Evolutionary conservation across 2,113 vertebrate species (phyloP).

Genomic region (Junco hyemalis): DNA sequence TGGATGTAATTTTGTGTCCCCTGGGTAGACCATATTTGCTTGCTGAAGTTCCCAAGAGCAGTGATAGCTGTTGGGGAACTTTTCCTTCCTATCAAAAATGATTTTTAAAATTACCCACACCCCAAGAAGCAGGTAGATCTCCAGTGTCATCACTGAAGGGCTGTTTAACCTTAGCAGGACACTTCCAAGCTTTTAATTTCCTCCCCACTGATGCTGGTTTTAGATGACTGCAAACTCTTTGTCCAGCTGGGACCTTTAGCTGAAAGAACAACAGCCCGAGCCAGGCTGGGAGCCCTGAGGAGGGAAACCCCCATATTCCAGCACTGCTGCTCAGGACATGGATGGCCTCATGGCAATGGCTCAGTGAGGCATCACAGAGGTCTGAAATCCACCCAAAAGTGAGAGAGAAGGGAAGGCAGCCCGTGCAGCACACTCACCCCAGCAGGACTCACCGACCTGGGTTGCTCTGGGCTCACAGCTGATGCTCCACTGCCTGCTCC

Average conservation of each 20-base stretch:
- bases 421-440: neutral
- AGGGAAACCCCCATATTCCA: neutral
- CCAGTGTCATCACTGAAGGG: neutral
- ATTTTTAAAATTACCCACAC: neutral
- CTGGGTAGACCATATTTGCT: neutral
- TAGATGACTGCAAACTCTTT: neutral
- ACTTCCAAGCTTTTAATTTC: neutral
- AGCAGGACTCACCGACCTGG: constrained; percentile 13
- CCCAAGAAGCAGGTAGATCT: neutral
- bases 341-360: neutral
- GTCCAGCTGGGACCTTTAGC: neutral
- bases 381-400: neutral
- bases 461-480: neutral
- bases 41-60: neutral
- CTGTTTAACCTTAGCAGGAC: neutral
- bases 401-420: neutral
- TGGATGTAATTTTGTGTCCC: neutral
- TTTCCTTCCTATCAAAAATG: neutral
- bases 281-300: neutral
- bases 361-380: neutral
- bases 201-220: neutral
- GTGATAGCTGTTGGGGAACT: neutral
- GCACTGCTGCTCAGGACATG: neutral
- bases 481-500: neutral
- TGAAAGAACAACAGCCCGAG: neutral